Base-by-base conservation (phyloP, 2,797 vertebrate species). In the Gobionotothen gibberifrons region DNA sequence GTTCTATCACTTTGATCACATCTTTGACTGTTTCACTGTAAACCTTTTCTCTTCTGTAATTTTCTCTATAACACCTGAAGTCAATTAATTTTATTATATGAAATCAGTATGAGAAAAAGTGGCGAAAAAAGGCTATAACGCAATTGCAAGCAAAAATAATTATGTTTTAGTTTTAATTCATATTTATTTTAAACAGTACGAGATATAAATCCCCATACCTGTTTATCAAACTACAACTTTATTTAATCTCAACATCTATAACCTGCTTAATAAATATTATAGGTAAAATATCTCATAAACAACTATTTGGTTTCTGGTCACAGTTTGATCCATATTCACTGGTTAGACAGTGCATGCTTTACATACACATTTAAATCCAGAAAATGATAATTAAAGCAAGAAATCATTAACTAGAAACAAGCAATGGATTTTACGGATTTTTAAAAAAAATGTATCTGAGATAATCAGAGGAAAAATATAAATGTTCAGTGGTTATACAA, bases 351-450 rank as follows among this genome's bases (percentile, higher is more conserved):
- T 29, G 19, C 10, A 47, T 22, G 13, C 7, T 21, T 67, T 55
- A 29, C 16, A 32, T 43, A 67, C 14, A 47, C n/a, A 52, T 21
- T 14, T 14, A 74, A 15, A 26, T 57, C 1, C 9, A 26, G 46
- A 57, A 64, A 69, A 39, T 43, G 0, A 21, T 40, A 3, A 39
- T 21, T 19, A 15, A 36, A 61, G 16, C 43, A 32, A 26, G 6
- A 42, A 58, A 17, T 62, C 4, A 39, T 26, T 12, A 72, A 61
- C 47, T 19, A 43, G 21, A 9, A 58, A 48, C 8, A 76, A 68
- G 19, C 15, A 75, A 64, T 68, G 22, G 3, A 62, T 48, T 53
- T 52, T 59, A 26, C 26, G 4, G 26, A 26, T 5, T n/a, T n/a
- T n/a, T n/a, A n/a, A n/a, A n/a, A n/a, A n/a, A n/a, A n/a, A n/a